phyloP scores from a whole-genome alignment of 2,113 vertebrate species.

The Uria lomvia region DNA sequence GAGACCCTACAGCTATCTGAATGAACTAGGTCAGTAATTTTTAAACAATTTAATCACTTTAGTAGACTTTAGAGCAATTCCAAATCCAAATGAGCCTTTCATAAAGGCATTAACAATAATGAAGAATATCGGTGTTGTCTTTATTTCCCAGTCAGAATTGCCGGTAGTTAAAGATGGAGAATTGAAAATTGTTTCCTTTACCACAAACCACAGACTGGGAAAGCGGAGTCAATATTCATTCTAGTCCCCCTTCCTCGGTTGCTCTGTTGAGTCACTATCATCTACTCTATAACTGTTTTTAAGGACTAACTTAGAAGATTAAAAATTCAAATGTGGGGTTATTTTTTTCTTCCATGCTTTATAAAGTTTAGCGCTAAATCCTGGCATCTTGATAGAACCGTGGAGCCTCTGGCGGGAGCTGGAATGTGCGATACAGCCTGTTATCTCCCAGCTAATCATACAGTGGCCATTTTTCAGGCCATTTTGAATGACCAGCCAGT shows the following conservation, averaged over 20 bases:
- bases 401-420: neutral
- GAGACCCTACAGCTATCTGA: slow-evolving; percentile 93
- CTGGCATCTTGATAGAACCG: neutral
- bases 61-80: slow-evolving; percentile 1
- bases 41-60: slow-evolving; percentile 43
- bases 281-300: neutral
- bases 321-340: neutral
- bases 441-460: neutral
- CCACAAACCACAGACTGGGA: neutral
- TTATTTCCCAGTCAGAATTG: neutral
- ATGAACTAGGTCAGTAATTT: slow-evolving; percentile 89
- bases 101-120: neutral
- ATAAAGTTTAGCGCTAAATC: neutral
- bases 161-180: neutral
- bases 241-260: neutral
- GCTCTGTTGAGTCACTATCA: neutral
- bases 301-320: neutral
- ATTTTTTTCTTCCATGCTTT: neutral
- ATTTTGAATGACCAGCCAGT: neutral
- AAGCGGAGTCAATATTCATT: neutral
- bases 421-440: rapidly evolving
- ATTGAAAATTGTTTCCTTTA: neutral
- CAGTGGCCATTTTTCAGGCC: neutral
- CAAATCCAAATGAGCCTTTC: slow-evolving; percentile 2
- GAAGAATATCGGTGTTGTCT: neutral